A percentile compares a stretch with the other conserved stretches of the same genome.
Evolutionary conservation across 2,888 invertebrate genomes (phyloP).

Genomic region (Augochlorella aurata): DNA sequence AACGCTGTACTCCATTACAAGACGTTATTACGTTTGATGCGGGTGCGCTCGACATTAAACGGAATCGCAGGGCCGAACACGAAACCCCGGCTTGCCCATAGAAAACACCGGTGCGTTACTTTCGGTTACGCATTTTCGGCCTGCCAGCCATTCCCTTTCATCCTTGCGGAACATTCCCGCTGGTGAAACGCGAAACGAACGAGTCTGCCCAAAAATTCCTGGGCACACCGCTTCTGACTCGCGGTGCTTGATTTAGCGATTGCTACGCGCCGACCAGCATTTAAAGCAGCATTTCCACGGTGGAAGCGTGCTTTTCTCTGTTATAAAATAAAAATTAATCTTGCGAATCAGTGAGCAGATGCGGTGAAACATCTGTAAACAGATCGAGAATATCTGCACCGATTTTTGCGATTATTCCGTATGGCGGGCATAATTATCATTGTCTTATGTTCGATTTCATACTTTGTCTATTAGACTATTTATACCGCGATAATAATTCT

Average conservation of each 20-base stretch:
- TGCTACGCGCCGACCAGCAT: not conserved
- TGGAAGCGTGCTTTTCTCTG: too few relatives aligned
- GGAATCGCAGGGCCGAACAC: constrained; percentile 1
- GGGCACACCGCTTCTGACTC: not conserved
- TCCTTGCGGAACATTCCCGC: not conserved
- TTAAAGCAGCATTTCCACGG: too few relatives aligned
- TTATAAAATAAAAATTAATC: too few relatives aligned
- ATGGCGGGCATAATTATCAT: too few relatives aligned
- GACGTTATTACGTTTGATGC: constrained; percentile 46
- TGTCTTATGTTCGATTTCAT: too few relatives aligned
- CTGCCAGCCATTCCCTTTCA: constrained; percentile 26
- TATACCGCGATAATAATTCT: too few relatives aligned
- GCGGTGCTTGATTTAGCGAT: not conserved
- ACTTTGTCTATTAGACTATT: too few relatives aligned
- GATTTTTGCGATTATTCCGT: too few relatives aligned
- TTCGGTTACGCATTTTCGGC: constrained; percentile 43
- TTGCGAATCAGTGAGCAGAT: too few relatives aligned
- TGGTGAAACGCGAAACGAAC: not conserved
- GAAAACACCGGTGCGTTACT: constrained; percentile 5
- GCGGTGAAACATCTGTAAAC: too few relatives aligned
- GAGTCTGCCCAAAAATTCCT: not conserved
- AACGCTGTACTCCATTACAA: constrained; percentile 35
- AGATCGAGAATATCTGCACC: too few relatives aligned
- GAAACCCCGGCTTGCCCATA: not conserved
- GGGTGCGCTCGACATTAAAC: not conserved